Conservation (phyloP, 2,113 vertebrate species). For the Pterophyllum scalare region DNA sequence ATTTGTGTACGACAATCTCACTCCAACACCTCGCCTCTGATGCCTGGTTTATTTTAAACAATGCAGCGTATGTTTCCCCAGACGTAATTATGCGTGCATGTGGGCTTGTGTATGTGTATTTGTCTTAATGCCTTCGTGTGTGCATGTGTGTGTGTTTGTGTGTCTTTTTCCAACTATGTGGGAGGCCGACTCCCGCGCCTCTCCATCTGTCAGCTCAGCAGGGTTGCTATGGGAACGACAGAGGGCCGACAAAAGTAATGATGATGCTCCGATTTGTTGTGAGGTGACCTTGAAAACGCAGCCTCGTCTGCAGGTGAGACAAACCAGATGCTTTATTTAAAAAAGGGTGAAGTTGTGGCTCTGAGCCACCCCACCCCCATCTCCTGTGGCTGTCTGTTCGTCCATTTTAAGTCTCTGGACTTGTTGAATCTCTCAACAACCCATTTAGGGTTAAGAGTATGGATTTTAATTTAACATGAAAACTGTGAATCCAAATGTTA, state of each 20-base stretch:
- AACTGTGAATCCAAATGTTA: neutral
- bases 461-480: neutral
- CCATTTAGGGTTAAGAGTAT: neutral
- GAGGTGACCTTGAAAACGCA: constrained; percentile 73
- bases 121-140: constrained; percentile 7
- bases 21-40: constrained; percentile 69
- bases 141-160: neutral
- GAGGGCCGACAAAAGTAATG: constrained; percentile 69
- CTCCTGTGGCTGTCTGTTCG: neutral
- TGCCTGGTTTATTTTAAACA: constrained; percentile 78
- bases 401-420: neutral
- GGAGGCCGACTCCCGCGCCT: constrained; percentile 69
- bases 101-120: neutral
- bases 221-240: constrained; percentile 81
- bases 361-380: neutral
- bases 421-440: neutral
- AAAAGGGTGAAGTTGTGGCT: neutral
- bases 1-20: constrained; percentile 73
- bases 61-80: constrained; percentile 61
- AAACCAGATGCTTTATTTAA: neutral
- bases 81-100: constrained; percentile 49
- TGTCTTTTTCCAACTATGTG: constrained; percentile 55
- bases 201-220: constrained; percentile 77
- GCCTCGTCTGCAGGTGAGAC: constrained; percentile 37
- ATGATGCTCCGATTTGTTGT: constrained; percentile 73